These are phyloP conservation scores for Andrena flavipes DNA, from an alignment of 2,888 invertebrate genomes.

Conservation along the genomic window DNA sequence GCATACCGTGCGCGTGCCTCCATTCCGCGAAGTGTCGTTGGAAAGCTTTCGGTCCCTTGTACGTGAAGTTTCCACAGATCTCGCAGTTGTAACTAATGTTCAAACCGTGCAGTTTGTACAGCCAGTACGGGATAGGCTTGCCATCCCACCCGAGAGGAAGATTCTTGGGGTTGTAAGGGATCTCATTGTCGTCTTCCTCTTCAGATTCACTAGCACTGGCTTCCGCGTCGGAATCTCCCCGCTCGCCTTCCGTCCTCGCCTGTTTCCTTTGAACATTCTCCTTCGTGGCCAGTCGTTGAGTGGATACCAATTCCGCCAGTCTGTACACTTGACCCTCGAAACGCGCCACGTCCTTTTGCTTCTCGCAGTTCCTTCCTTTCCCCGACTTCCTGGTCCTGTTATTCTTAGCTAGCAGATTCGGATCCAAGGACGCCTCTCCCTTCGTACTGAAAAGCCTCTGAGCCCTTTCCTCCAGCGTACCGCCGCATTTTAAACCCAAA, in stretches of 20 bases:
- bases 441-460: constrained; percentile 98
- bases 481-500: constrained; percentile 98
- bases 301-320: constrained; percentile 93
- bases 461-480: constrained; percentile 98
- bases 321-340: constrained; percentile 96
- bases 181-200: constrained; percentile 96
- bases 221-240: constrained; percentile 96
- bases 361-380: constrained; percentile 88
- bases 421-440: constrained; percentile 96
- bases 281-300: constrained; percentile 95
- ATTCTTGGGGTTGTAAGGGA: constrained; percentile 99
- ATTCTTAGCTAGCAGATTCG: constrained; percentile 95
- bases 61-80: constrained; percentile 99
- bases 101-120: constrained; percentile 99
- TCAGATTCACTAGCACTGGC: constrained; percentile 93
- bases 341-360: constrained; percentile 94
- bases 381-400: constrained; percentile 89
- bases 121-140: constrained; percentile 97
- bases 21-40: constrained; percentile 99
- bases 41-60: constrained; percentile 99
- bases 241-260: constrained; percentile 96
- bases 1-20: constrained; percentile 97
- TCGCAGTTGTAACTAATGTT: constrained; percentile 99
- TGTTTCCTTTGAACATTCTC: constrained; percentile 99
- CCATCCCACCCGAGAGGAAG: constrained; percentile 99